Evolutionary conservation across 2,797 vertebrate genomes (phyloP).

Genomic region (Fistularia commersonii): DNA sequence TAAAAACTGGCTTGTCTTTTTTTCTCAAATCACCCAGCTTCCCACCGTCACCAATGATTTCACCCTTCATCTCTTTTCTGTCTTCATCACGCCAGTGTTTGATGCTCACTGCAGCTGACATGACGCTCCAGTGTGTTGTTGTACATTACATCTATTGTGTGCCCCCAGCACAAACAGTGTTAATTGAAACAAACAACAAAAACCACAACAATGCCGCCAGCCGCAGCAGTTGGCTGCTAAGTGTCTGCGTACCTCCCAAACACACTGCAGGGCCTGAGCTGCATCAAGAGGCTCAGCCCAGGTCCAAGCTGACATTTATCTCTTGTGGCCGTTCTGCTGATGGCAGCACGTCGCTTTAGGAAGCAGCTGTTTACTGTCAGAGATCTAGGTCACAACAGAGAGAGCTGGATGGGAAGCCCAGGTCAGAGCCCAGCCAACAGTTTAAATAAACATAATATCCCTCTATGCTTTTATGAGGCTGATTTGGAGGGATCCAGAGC

Average conservation of each 20-base stretch:
- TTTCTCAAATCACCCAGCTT: too few relatives aligned
- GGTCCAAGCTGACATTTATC: slow-evolving; percentile 84
- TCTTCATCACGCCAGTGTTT: not conserved
- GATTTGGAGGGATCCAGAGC: not conserved
- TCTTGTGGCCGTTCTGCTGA: slow-evolving; percentile 76
- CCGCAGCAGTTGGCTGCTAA: slow-evolving; percentile 43
- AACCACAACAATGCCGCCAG: slow-evolving; percentile 2
- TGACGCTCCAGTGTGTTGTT: not conserved
- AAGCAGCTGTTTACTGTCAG: slow-evolving; percentile 83
- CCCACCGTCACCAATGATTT: too few relatives aligned
- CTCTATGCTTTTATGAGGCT: not conserved
- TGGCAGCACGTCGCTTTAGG: slow-evolving; percentile 70
- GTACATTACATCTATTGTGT: not conserved
- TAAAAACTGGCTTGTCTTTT: too few relatives aligned
- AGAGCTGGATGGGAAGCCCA: slow-evolving; percentile 23
- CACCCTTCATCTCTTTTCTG: not conserved
- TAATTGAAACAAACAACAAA: slow-evolving; percentile 18
- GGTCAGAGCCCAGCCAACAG: slow-evolving; percentile 17
- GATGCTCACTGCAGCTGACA: slow-evolving; percentile 3
- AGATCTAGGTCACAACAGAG: slow-evolving; percentile 83
- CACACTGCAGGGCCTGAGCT: slow-evolving; percentile 64
- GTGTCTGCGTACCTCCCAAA: slow-evolving; percentile 67
- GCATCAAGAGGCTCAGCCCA: slow-evolving; percentile 70
- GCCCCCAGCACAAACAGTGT: slow-evolving; percentile 7
- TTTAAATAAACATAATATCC: slow-evolving; percentile 2